Evolutionary conservation across 1,140 invertebrate species (phyloP), one percentile per base, ranked within the genome.

Genomic region (Pseudomyrmex cubaensis): DNA sequence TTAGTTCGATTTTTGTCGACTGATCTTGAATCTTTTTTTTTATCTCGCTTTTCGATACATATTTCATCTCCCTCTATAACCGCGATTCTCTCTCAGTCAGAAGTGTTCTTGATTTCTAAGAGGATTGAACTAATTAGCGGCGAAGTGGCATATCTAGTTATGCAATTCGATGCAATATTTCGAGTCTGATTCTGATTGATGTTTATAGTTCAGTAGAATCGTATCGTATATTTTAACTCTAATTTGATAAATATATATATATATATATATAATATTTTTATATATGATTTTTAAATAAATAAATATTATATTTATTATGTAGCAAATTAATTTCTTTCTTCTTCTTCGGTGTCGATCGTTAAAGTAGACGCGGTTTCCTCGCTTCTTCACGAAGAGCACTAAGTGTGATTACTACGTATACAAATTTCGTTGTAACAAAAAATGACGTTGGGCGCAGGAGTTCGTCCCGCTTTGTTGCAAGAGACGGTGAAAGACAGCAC

Each of bases 401-500:
- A 13, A 35, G 17, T 17, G 52, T 15, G 25, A 56, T 57, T 69
- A 48, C 22, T 54, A 70, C 67, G 50, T 17, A 56, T 20, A 20
- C 46, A 35, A 70, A 78, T 70, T 78, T 78, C 35, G 54, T 78
- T 59, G 64, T 15, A 10, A 13, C 20, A 35, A 35, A 57, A 78
- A 77, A 69, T 17, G 48, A 56, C 10, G 25, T 25, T 25, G 25
- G 25, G 2, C 25, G 75, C 52, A 50, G 52, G 76, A 70, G 52
- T 72, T 72, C 25, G 57, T 63, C 78, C 48, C 70, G 70, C 70
- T 72, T 74, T 78, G 20, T 75, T 72, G 57, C 46, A 12, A 35
- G 57, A 59, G 57, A 59, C 35, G n/a, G 8, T 25, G 70, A 82
- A 82, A 61, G 70, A 52, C 61, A 75, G n/a, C 56, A 78, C 76